Conservation (phyloP, 2,888 invertebrate genomes). For the Callyntrura sp. region DNA sequence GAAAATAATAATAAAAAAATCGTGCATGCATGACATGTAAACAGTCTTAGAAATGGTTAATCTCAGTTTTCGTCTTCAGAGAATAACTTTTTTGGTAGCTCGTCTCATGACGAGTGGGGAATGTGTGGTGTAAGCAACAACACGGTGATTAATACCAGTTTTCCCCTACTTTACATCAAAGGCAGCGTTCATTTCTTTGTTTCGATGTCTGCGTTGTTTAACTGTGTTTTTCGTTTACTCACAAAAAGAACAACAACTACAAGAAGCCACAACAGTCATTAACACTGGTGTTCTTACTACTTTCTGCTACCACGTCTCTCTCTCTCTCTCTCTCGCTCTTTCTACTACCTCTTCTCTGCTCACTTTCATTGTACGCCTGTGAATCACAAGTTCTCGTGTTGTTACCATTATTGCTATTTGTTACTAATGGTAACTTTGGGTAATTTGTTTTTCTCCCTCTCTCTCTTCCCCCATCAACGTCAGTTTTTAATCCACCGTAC, state of each 20-base stretch:
- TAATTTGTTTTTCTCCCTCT: neutral
- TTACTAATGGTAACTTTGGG: neutral
- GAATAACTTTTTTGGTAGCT: conserved; percentile 52
- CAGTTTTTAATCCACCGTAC: neutral
- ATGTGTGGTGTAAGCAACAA: conserved; percentile 45
- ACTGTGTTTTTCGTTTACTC: conserved; percentile 60
- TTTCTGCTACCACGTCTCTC: neutral
- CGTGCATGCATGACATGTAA: conserved; percentile 66
- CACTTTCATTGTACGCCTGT: conserved; percentile 29
- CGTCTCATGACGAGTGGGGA: conserved; percentile 43
- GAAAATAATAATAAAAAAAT: conserved; percentile 36
- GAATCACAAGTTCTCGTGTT: neutral
- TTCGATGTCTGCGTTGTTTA: conserved; percentile 39
- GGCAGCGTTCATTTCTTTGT: conserved; percentile 18
- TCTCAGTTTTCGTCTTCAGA: conserved; percentile 52
- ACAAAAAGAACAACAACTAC: conserved; percentile 36
- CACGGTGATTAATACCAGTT: conserved; percentile 72
- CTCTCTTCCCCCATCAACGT: conserved; percentile 2
- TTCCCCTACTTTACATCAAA: conserved; percentile 39
- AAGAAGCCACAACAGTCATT: conserved; percentile 58
- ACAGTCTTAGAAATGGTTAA: conserved; percentile 59
- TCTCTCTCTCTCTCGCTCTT: neutral
- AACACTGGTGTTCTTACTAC: conserved; percentile 45
- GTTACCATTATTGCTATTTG: conserved; percentile 29
- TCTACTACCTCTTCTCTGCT: conserved; percentile 17